Percentiles rank a stretch among this genome's conserved stretches.
phyloP scores from a whole-genome alignment of 2,888 invertebrate genomes.

The Hecatera dysodea region DNA sequence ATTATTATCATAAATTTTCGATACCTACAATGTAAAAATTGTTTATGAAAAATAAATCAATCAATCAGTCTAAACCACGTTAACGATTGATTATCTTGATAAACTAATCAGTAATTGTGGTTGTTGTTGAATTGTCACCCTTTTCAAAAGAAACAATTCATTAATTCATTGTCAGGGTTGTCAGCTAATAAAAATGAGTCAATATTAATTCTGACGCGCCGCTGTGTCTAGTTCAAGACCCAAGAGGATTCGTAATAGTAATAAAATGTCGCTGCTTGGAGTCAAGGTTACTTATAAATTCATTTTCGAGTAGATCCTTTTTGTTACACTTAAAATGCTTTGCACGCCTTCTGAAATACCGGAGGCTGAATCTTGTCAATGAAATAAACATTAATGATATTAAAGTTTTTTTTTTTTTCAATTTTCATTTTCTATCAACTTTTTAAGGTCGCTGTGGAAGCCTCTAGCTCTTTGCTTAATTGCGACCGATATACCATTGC shows the following conservation, averaged over 20 bases:
- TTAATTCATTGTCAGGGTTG: slow-evolving; percentile 47
- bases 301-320: slow-evolving; percentile 37
- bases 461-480: slow-evolving; percentile 25
- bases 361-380: neutral
- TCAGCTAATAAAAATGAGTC: slow-evolving; percentile 53
- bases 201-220: slow-evolving; percentile 50
- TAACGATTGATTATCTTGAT: slow-evolving; percentile 23
- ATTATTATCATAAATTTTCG: no score
- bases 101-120: slow-evolving; percentile 21
- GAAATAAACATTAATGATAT: neutral
- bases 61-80: slow-evolving; percentile 16
- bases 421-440: neutral
- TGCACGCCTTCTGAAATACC: slow-evolving; percentile 17
- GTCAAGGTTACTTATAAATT: slow-evolving; percentile 55
- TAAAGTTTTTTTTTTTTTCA: neutral
- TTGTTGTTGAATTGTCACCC: slow-evolving; percentile 23
- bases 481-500: slow-evolving; percentile 31
- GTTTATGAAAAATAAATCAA: no score
- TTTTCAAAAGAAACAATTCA: slow-evolving; percentile 49
- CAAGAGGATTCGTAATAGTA: slow-evolving; percentile 53
- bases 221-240: slow-evolving; percentile 56
- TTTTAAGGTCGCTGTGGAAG: neutral
- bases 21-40: no score
- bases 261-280: slow-evolving; percentile 52
- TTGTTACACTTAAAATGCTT: slow-evolving; percentile 17